A percentile compares a stretch with the other conserved stretches of the same genome.
These are phyloP conservation scores for Semnornis frantzii DNA, from an alignment of 2,113 vertebrate species.

Conservation along the genomic window DNA sequence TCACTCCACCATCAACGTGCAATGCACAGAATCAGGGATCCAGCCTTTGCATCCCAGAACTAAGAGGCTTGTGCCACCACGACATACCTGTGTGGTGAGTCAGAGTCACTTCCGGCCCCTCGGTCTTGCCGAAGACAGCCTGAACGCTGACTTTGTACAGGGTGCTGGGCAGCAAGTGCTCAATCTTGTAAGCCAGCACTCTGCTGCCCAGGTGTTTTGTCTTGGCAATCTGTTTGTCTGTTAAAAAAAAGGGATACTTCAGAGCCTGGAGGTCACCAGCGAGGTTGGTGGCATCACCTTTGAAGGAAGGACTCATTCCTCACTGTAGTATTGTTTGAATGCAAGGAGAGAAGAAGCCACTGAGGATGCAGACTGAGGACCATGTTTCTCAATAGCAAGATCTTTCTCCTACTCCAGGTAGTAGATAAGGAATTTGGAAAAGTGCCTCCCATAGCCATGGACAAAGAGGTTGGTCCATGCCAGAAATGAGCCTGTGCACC, in stretches of 20 bases:
- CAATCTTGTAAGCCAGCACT: conserved; percentile 71
- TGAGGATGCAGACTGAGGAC: not conserved
- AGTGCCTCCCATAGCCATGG: not conserved
- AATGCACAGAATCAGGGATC: not conserved
- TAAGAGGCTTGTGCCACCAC: not conserved
- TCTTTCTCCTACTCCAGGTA: not conserved
- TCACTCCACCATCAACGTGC: not conserved
- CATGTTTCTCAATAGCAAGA: not conserved
- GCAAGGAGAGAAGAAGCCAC: not conserved
- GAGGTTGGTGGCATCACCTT: not conserved
- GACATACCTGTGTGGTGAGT: conserved; percentile 83
- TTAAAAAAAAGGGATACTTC: not conserved
- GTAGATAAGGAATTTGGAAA: not conserved
- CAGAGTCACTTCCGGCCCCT: conserved; percentile 84
- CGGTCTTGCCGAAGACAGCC: conserved; percentile 79
- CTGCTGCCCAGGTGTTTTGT: conserved; percentile 77
- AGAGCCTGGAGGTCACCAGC: not conserved
- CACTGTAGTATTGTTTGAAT: not conserved
- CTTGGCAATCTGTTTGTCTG: conserved; percentile 69
- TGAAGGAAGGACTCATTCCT: not conserved
- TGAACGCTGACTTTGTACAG: conserved; percentile 77
- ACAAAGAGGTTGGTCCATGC: not conserved
- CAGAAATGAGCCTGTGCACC: not conserved
- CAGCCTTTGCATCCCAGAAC: not conserved
- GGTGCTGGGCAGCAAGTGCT: conserved; percentile 75